Evolutionary conservation across 2,797 vertebrate species (phyloP).

Genomic region (Hybognathus amarus): DNA sequence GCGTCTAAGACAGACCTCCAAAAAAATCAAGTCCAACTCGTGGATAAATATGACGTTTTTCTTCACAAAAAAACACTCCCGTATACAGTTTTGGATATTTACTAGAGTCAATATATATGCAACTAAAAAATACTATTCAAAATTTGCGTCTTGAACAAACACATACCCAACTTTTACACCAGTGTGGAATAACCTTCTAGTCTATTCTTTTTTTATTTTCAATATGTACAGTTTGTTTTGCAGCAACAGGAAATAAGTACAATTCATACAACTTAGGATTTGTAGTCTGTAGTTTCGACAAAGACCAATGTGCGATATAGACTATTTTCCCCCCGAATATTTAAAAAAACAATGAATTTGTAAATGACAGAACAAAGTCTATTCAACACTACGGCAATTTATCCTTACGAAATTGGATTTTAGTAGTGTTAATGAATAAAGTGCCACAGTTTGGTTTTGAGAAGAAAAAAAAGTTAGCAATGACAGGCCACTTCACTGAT

Average conservation of each 20-base stretch:
- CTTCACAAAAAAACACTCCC: slow-evolving; percentile 86
- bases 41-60: slow-evolving; percentile 89
- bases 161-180: slow-evolving; percentile 86
- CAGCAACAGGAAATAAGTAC: slow-evolving; percentile 69
- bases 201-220: slow-evolving; percentile 86
- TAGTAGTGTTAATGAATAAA: slow-evolving; percentile 79
- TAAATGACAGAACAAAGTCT: slow-evolving; percentile 60
- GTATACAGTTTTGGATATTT: slow-evolving; percentile 98
- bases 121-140: slow-evolving; percentile 99
- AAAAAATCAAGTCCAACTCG: slow-evolving; percentile 78
- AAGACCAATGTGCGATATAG: slow-evolving; percentile 67
- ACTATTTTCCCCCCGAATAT: slow-evolving; percentile 56
- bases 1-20: slow-evolving; percentile 80
- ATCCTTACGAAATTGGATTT: slow-evolving; percentile 58
- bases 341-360: slow-evolving; percentile 58
- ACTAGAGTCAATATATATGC: slow-evolving; percentile 95
- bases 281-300: slow-evolving; percentile 62
- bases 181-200: slow-evolving; percentile 86
- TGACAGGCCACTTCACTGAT: slow-evolving; percentile 62
- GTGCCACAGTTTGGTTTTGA: slow-evolving; percentile 84
- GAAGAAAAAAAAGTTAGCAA: slow-evolving; percentile 63
- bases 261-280: slow-evolving; percentile 68
- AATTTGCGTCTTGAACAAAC: slow-evolving; percentile 95
- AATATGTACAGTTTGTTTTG: slow-evolving; percentile 80
- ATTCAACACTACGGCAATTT: slow-evolving; percentile 65